phyloP scores from a whole-genome alignment of 1,140 invertebrate species.

The Fragariocoptes setiger region DNA sequence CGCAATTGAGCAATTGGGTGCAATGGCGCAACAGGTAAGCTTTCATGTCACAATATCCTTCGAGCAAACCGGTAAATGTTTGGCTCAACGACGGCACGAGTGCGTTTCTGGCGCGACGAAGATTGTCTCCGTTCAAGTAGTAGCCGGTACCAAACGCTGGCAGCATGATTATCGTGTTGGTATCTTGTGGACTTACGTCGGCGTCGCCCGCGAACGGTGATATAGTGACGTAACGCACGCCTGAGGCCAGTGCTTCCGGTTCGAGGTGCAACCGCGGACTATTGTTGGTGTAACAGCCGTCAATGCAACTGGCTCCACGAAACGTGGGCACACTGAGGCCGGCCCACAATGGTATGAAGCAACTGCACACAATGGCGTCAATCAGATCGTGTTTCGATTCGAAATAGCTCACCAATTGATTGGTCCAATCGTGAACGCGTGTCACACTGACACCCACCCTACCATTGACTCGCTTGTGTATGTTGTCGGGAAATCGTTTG shows the following conservation, averaged over 20 bases:
- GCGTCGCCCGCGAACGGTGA: background rate
- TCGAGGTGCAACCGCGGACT: background rate
- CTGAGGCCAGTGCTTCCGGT: background rate
- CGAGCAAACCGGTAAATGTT: background rate
- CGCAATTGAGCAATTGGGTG: too few species aligned
- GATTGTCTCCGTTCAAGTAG: background rate
- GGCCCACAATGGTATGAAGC: background rate
- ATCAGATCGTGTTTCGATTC: background rate
- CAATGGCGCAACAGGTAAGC: background rate
- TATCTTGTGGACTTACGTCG: background rate
- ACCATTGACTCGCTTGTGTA: background rate
- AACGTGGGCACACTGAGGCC: background rate
- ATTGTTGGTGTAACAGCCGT: background rate
- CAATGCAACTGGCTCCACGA: background rate
- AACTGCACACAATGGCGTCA: background rate
- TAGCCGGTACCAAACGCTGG: background rate
- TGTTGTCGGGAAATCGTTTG: background rate
- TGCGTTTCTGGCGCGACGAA: background rate
- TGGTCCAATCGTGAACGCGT: background rate
- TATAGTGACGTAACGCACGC: background rate
- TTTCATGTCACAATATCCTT: background rate
- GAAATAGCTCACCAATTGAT: background rate
- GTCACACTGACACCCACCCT: background rate
- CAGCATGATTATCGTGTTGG: background rate
- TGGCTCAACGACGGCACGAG: background rate